Conservation (phyloP, 92 coral and sea anemone genomes). For the Porites cylindrica region DNA sequence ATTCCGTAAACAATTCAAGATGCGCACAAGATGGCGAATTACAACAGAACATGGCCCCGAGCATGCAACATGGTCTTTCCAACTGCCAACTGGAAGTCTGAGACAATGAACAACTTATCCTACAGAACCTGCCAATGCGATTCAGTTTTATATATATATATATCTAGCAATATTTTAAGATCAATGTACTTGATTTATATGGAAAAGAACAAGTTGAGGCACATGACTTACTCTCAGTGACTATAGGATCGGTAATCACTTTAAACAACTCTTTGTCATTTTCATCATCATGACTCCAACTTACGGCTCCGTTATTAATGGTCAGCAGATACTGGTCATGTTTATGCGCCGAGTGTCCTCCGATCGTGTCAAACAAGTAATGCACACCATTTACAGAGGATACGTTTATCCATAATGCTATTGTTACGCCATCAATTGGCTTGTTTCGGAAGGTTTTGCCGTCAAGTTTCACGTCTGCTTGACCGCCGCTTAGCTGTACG, state of each 20-base stretch:
- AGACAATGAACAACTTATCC: too few species aligned
- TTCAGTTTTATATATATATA: too few species aligned
- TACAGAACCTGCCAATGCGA: too few species aligned
- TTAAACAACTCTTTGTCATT: constrained; percentile 79
- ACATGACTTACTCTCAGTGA: constrained; percentile 77
- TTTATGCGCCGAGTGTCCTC: constrained; percentile 96
- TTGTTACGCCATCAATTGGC: constrained; percentile 92
- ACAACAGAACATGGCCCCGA: too few species aligned
- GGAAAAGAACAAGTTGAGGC: too few species aligned
- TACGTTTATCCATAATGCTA: constrained; percentile 93
- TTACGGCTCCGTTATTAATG: constrained; percentile 80
- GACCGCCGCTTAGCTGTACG: constrained; percentile 81
- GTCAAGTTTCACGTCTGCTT: constrained; percentile 88
- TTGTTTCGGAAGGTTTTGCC: constrained; percentile 96
- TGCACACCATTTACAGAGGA: constrained; percentile 84
- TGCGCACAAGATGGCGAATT: too few species aligned
- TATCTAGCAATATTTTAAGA: too few species aligned
- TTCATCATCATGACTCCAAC: constrained; percentile 91
- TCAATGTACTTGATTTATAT: too few species aligned
- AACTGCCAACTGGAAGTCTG: too few species aligned
- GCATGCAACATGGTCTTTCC: too few species aligned
- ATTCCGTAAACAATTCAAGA: too few species aligned
- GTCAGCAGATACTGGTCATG: constrained; percentile 90
- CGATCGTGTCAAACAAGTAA: constrained; percentile 90
- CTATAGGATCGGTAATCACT: constrained; percentile 86